phyloP scores from a whole-genome alignment of 2,113 vertebrate species.

The Oceanites oceanicus region DNA sequence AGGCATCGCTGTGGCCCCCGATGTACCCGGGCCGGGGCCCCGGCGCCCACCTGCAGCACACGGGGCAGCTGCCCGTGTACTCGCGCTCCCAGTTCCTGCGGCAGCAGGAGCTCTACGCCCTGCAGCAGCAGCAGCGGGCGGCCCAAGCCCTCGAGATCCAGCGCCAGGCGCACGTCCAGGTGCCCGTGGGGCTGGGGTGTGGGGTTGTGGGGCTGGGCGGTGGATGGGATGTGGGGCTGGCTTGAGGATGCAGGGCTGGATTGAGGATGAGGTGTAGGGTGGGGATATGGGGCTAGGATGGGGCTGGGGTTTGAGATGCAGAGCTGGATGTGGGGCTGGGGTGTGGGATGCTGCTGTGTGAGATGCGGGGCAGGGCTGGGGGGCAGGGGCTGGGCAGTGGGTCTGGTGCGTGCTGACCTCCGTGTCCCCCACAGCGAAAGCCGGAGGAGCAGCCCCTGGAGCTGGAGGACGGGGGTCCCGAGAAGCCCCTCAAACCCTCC shows the following conservation, averaged over 20 bases:
- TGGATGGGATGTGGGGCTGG: background rate
- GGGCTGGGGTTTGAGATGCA: background rate
- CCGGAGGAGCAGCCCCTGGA: constrained; percentile 81
- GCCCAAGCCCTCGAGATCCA: constrained; percentile 78
- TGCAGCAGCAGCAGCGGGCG: constrained; percentile 87
- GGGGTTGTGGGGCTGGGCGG: background rate
- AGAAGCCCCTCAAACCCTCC: constrained; percentile 83
- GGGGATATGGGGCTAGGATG: background rate
- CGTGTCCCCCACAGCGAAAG: constrained; percentile 76
- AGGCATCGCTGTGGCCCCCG: constrained; percentile 93
- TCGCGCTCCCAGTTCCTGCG: constrained; percentile 91
- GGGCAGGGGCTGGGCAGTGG: no score
- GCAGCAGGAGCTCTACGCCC: constrained; percentile 92
- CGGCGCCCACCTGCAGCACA: constrained; percentile 91
- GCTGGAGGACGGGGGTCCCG: constrained; percentile 80
- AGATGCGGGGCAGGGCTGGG: background rate
- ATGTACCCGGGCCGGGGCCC: constrained; percentile 90
- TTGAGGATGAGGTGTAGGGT: background rate
- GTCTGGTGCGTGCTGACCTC: fast-evolving
- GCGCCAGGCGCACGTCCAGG: constrained; percentile 65
- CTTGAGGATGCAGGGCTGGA: background rate
- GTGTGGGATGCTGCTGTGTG: background rate
- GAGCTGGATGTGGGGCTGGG: background rate
- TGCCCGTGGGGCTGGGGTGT: background rate
- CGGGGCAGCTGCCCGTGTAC: constrained; percentile 87